These are phyloP conservation scores for Sorex maritimensis DNA, from an alignment of 2,797 vertebrate species.

Conservation along the genomic window DNA sequence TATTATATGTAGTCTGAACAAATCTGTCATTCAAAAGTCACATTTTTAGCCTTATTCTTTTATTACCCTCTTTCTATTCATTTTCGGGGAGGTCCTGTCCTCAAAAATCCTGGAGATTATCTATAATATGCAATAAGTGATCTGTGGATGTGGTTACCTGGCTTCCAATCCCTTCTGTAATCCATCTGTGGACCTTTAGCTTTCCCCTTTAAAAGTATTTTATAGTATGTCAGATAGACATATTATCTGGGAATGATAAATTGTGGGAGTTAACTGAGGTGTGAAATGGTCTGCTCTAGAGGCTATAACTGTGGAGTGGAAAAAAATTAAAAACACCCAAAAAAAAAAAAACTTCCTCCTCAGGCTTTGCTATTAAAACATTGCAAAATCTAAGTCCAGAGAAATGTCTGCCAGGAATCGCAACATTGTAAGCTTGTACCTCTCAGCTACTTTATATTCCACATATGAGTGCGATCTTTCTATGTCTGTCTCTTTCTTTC, in stretches of 20 bases:
- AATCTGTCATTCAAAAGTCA: neutral
- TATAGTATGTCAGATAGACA: slow-evolving; percentile 26
- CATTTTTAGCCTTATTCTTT: neutral
- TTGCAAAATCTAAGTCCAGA: too few species aligned
- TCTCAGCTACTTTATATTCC: too few species aligned
- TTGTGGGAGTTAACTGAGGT: slow-evolving; percentile 11
- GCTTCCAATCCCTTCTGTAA: neutral
- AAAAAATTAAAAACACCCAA: neutral
- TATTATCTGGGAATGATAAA: slow-evolving; percentile 52
- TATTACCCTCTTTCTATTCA: neutral
- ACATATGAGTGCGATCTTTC: too few species aligned
- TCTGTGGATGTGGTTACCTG: neutral
- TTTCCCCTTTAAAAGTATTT: slow-evolving; percentile 55
- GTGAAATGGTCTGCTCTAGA: neutral
- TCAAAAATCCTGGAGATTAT: neutral
- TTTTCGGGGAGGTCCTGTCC: neutral
- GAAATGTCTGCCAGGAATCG: too few species aligned
- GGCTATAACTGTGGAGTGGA: neutral
- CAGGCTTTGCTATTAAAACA: neutral
- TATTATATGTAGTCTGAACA: neutral
- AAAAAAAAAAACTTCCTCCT: neutral
- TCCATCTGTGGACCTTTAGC: neutral
- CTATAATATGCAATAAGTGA: neutral
- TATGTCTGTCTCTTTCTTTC: too few species aligned
- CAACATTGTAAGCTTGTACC: too few species aligned